phyloP scores from a whole-genome alignment of 2,888 invertebrate genomes.

The Drosophila neotestacea region DNA sequence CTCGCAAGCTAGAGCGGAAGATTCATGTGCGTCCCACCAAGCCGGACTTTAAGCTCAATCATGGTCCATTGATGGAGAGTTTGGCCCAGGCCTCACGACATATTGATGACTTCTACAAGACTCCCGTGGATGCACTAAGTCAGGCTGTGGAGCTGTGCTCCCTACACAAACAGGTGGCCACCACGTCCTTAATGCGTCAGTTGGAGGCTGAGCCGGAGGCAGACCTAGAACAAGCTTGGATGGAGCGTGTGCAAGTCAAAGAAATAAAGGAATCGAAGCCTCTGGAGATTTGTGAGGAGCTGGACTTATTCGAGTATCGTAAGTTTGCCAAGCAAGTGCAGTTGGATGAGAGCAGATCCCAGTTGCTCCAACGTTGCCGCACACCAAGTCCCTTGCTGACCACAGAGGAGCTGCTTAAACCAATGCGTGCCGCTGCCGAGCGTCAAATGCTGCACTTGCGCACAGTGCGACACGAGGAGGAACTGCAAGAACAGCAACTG shows the following conservation, averaged over 20 bases:
- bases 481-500: conserved; percentile 49
- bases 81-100: conserved; percentile 74
- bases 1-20: conserved; percentile 31
- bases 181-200: conserved; percentile 45
- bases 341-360: conserved; percentile 63
- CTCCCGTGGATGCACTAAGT: conserved; percentile 79
- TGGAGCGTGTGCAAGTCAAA: conserved; percentile 14
- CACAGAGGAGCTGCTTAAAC: conserved; percentile 73
- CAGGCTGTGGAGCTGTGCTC: conserved; percentile 62
- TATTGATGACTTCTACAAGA: conserved; percentile 81
- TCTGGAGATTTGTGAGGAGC: conserved; percentile 14
- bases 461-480: conserved; percentile 79
- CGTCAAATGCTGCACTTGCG: conserved; percentile 74
- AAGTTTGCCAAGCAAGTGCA: conserved; percentile 60
- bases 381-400: conserved; percentile 74
- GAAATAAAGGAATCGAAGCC: not conserved
- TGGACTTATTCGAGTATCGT: conserved; percentile 48
- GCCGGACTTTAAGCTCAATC: conserved; percentile 73
- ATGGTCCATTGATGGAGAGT: conserved; percentile 76
- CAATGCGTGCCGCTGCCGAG: conserved; percentile 76
- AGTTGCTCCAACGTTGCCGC: conserved; percentile 55
- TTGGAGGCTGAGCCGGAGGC: conserved; percentile 54
- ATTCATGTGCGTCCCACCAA: conserved; percentile 62
- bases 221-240: conserved; percentile 59
- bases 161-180: conserved; percentile 57